Conservation (phyloP, 30 jellyfish, hydroid and myxozoan genomes). For the Chrysaora quinquecirrha region DNA sequence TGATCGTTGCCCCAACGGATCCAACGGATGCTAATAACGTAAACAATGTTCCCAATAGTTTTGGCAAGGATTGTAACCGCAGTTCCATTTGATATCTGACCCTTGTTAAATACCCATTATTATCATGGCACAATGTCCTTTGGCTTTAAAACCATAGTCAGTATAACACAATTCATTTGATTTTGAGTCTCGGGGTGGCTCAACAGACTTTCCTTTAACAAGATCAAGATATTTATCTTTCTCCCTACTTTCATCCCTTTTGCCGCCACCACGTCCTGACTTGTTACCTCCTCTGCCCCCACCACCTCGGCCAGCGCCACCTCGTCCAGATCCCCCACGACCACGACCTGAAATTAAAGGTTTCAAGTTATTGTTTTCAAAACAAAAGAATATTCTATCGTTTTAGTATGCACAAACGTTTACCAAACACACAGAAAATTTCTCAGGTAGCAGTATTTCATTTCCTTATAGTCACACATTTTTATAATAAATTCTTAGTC, state of each 20-base stretch:
- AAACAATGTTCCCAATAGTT: too few relatives aligned
- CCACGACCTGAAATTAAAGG: constrained; percentile 42
- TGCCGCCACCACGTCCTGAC: constrained; percentile 82
- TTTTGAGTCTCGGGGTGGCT: too few relatives aligned
- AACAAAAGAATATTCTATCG: too few relatives aligned
- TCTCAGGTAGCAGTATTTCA: neutral
- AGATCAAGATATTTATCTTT: constrained; percentile 31
- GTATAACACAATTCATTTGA: too few relatives aligned
- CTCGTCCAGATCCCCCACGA: constrained; percentile 30
- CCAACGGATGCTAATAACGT: too few relatives aligned
- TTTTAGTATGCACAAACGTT: neutral
- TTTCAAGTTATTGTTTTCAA: neutral
- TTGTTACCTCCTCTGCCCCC: constrained; percentile 87
- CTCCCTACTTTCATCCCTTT: constrained; percentile 66
- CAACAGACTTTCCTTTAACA: too few relatives aligned
- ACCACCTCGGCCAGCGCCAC: constrained; percentile 63
- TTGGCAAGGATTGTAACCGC: too few relatives aligned
- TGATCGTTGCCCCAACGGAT: too few relatives aligned
- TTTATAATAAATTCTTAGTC: neutral
- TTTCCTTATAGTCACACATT: neutral
- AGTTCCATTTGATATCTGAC: too few relatives aligned
- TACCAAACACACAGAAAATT: neutral
- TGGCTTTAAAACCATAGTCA: too few relatives aligned
- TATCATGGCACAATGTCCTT: too few relatives aligned
- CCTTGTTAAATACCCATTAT: too few relatives aligned